Conservation (phyloP, 2,888 invertebrate species). For the Xestia xanthographa region DNA sequence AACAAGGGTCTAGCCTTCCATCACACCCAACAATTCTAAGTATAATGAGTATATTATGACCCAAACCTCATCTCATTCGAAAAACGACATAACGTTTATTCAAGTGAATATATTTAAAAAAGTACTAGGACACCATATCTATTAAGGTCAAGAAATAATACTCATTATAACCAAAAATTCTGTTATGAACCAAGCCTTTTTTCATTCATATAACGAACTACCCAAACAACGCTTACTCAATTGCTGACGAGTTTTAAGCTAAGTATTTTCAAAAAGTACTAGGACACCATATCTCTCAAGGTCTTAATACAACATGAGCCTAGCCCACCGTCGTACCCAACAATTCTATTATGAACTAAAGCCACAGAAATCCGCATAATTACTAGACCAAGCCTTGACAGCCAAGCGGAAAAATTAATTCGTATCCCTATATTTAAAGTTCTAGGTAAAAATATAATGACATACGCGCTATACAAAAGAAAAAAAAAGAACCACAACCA, state of each 20-base stretch:
- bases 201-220: neutral
- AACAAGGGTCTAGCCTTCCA: neutral
- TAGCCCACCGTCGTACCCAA: slow-evolving; percentile 8
- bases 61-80: neutral
- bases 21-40: neutral
- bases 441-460: slow-evolving; percentile 75
- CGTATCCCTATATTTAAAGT: slow-evolving; percentile 61
- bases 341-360: slow-evolving; percentile 56
- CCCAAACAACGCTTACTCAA: neutral
- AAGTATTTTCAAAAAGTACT: slow-evolving; percentile 10
- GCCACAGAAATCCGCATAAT: slow-evolving; percentile 48
- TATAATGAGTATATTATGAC: neutral
- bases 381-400: slow-evolving; percentile 51
- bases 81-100: neutral
- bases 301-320: slow-evolving; percentile 8
- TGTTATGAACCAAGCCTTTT: neutral
- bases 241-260: neutral
- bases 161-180: neutral
- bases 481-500: slow-evolving; percentile 79
- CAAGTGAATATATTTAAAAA: neutral
- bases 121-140: neutral
- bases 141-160: neutral
- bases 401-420: slow-evolving; percentile 58
- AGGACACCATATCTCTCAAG: slow-evolving; percentile 17
- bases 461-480: slow-evolving; percentile 76